Base-by-base conservation (phyloP, 2,888 invertebrate genomes). In the Macrosiphum euphorbiae region DNA sequence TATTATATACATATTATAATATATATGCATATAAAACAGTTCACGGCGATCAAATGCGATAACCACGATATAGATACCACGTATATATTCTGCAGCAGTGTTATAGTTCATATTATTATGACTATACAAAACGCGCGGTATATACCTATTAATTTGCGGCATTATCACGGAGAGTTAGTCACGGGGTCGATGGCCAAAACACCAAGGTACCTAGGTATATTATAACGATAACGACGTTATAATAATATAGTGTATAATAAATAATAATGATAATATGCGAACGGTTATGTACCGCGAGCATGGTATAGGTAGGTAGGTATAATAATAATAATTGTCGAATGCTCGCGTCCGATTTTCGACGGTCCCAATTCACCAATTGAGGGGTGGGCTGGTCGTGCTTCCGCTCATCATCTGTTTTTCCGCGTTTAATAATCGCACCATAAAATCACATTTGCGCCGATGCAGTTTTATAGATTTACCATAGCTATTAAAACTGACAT, bases 101-200 rank as follows among this genome's bases (percentile, higher is more conserved):
- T 8, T 35, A 78, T 78, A 78, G n/a, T 78, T 20, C 24, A 35
- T 35, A 20, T 35, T 35, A 20, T 35, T 61, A 61, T 78, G 35
- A 7, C 16, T 35, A 35, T 35, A 78, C 35, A 78, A 20, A 78
- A 35, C 78, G 35, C 35, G 35, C 78, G 35, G 78, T 78, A 78
- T 78, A 35, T 78, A 78, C 78, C 78, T 78, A 78, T 78, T 78
- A 78, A 47, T 87, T 87, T 44, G 87, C 47, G 16, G 87, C 50
- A 47, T 47, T 44, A 87, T 87, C 52, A 52, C 50, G 88, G 52
- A 52, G 88, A 52, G n/a, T 52, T 52, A n/a, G 52, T 88, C 88
- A 88, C 88, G 88, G 52, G 88, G 50, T 88, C 88, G 88, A 88
- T 52, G 88, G 41, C 88, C 88, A 88, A 52, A 88, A 52, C 55